Evolutionary conservation across 2,797 vertebrate genomes (phyloP).

Genomic region (Sandelia bainsii): DNA sequence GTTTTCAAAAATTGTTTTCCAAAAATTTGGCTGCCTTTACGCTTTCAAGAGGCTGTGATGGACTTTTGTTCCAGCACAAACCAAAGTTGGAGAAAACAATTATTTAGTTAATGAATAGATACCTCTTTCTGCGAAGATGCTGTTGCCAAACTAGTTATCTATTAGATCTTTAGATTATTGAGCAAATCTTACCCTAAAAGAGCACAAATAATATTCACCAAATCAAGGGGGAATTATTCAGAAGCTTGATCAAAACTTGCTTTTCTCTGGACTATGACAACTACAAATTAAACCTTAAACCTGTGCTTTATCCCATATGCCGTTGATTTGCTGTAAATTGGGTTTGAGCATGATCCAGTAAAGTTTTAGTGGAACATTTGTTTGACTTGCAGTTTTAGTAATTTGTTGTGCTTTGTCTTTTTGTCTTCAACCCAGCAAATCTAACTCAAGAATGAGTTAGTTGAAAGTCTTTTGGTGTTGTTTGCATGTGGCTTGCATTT

Average conservation of each 20-base stretch:
- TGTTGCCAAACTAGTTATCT: not conserved
- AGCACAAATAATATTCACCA: not conserved
- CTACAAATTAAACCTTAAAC: conserved; percentile 27
- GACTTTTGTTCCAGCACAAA: conserved; percentile 65
- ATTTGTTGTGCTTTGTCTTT: conserved; percentile 40
- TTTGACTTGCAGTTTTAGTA: conserved; percentile 49
- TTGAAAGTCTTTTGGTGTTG: not conserved
- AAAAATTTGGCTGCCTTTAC: conserved; percentile 28
- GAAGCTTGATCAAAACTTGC: conserved; percentile 58
- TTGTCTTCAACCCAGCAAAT: conserved; percentile 46
- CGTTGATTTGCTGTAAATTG: conserved; percentile 51
- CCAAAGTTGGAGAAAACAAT: conserved; percentile 15
- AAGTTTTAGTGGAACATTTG: conserved; percentile 15
- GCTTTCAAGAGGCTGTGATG: conserved; percentile 37
- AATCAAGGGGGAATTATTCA: conserved; percentile 7
- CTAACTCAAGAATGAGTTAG: conserved; percentile 5
- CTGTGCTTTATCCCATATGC: conserved; percentile 50
- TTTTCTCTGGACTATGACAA: conserved; percentile 46
- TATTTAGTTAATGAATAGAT: not conserved
- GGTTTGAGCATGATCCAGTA: conserved; percentile 65
- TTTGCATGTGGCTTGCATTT: conserved; percentile 53
- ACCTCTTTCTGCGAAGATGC: not conserved
- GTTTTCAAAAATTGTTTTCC: conserved; percentile 5
- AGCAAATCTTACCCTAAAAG: not conserved
- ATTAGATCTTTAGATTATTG: not conserved